Base-by-base conservation (phyloP, 2,888 invertebrate genomes). In the Mactromeris polynyma region DNA sequence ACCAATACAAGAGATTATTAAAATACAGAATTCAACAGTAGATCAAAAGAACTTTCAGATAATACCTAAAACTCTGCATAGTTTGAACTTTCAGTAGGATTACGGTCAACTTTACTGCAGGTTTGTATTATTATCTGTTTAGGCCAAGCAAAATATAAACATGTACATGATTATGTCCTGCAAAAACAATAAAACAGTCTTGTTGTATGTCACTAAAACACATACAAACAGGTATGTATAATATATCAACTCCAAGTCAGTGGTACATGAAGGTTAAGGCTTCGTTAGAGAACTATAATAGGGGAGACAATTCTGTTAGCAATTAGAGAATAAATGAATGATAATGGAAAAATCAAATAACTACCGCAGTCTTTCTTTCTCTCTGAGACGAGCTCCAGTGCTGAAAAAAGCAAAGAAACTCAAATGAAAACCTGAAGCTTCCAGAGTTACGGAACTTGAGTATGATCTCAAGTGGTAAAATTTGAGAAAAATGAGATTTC, bases 351-450 rank as follows among this genome's bases (percentile, higher is more conserved):
- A 73, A 33, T 73, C 19, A 73, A 26, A 73, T 73, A 73, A 73
- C 73, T 73, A 73, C 73, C 73, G 19, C 11, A 36, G 33, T 73
- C 36, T 73, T 73, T 33, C 33, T 73, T 36, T 73, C 58, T 81
- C 36, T 58, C 36, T 81, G 81, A 58, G 33, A 19, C 21, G 73
- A 54, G 81, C 81, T 58, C 38, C 58, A 36, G 38, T 81, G 81
- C 81, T 81, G 81, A 81, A 81, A 81, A 81, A 17, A 31, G 42
- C 26, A 81, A 11, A 46, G 7, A 51, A 46, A 51, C 46, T 46
- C 51, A 33, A 31, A 9, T 79, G 36, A 40, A 40, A 40, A 36
- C 33, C 33, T n/a, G n/a, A 69, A 69, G 33, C 2, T 1, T 11
- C 0, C 3, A 31, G 31, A 33, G 69, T 31, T 33, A n/a, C 7